Conservation (phyloP, 2,888 invertebrate species). For the Lasioglossum zephyrum region DNA sequence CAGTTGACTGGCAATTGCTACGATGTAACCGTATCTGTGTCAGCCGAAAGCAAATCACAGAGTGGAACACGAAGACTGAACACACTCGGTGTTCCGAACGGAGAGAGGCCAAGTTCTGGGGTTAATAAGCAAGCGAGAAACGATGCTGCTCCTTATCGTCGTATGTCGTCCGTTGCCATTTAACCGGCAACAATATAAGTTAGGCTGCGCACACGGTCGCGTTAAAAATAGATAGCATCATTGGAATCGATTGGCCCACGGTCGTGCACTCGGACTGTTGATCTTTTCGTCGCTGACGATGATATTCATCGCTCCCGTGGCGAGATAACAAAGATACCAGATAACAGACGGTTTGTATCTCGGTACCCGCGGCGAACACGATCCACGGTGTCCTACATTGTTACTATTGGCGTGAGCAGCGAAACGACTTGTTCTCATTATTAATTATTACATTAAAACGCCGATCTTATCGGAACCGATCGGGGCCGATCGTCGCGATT, state of each 20-base stretch:
- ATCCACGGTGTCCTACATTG: conserved; percentile 53
- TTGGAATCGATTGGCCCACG: conserved; percentile 44
- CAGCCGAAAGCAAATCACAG: conserved; percentile 11
- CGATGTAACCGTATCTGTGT: conserved; percentile 14
- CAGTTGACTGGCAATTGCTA: conserved; percentile 3
- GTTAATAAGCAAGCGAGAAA: conserved; percentile 30
- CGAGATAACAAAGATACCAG: conserved; percentile 59
- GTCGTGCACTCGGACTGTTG: conserved; percentile 46
- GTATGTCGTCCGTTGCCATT: conserved; percentile 1
- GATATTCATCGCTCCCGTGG: conserved; percentile 56
- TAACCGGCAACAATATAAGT: conserved; percentile 11
- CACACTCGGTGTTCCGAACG: background rate
- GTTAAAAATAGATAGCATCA: conserved; percentile 55
- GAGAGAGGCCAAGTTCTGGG: background rate
- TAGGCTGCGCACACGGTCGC: conserved; percentile 1
- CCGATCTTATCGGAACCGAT: conserved; percentile 52
- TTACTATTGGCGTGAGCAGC: conserved; percentile 24
- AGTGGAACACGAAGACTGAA: conserved; percentile 1
- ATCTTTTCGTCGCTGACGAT: conserved; percentile 40
- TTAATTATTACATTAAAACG: conserved; percentile 64
- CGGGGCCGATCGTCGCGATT: conserved; percentile 49
- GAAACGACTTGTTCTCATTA: conserved; percentile 41
- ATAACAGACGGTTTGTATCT: conserved; percentile 42
- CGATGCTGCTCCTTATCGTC: conserved; percentile 25
- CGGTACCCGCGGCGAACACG: conserved; percentile 34